Evolutionary conservation across 2,888 invertebrate species (phyloP), one percentile per base, ranked within the genome.

Genomic region (Flabesymbios commensalis): DNA sequence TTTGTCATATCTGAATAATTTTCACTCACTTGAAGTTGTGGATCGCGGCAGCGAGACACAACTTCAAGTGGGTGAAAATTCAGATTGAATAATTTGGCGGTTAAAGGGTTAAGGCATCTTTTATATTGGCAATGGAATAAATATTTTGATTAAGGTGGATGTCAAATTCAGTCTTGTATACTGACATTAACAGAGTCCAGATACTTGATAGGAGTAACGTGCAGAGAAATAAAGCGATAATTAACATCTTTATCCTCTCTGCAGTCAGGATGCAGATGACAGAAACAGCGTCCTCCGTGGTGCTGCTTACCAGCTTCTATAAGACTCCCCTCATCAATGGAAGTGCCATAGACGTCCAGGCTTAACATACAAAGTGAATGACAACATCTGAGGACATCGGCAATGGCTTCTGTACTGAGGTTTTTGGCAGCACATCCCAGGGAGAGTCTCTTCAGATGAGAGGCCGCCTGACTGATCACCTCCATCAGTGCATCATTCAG

Each of bases 201-300:
- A 28, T 49, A 49, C 29, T 49, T 49, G 10, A 49, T 26, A 7
- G 49, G 49, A 10, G 49, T 49, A 29, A 49, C 22, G 22, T 26
- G 49, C 10, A 49, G 26, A 10, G 7, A 10, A 19, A 49, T 14
- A 28, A 49, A 49, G 5, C 39, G 10, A n/a, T 36, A 10, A 14
- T 10, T 10, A n/a, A 26, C 10, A 10, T 10, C 24, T 26, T 28
- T 22, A 26, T 49, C 49, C 10, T 19, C 49, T 14, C 10, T 10
- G 22, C 22, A 49, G 10, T 28, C 49, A 7, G 7, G 7, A 10
- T 49, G 28, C 10, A 26, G 4, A 7, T 49, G 10, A 10, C 22
- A 10, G 19, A 7, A 28, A 28, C 26, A 14, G 10, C 28, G 22
- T 22, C 49, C 49, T 19, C 49, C 49, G 28, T 49, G 49, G 19